These are phyloP conservation scores for Galerucella calmariensis DNA, from an alignment of 2,888 invertebrate genomes.

Conservation along the genomic window DNA sequence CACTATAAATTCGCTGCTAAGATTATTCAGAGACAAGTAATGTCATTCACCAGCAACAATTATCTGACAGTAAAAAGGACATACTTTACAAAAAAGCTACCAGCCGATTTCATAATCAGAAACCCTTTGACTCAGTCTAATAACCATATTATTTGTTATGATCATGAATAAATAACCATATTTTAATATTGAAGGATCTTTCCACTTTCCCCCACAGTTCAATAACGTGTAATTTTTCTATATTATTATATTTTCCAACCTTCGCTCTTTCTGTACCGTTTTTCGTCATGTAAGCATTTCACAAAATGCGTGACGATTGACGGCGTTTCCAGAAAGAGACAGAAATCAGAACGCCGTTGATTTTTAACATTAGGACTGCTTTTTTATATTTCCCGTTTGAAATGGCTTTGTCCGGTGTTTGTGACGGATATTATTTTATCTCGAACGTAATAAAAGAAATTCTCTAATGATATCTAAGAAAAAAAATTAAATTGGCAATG, in stretches of 20 bases:
- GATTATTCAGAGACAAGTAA: too few relatives aligned
- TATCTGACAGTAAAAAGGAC: too few relatives aligned
- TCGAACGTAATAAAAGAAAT: background rate
- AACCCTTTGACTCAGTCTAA: too few relatives aligned
- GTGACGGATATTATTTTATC: background rate
- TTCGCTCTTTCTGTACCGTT: constrained; percentile 40
- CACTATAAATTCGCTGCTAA: too few relatives aligned
- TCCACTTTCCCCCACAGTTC: constrained; percentile 39
- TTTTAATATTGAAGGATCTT: background rate
- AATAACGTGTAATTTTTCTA: constrained; percentile 47
- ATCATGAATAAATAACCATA: background rate
- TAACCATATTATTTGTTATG: too few relatives aligned
- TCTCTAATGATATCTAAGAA: background rate
- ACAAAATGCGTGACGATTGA: constrained; percentile 47
- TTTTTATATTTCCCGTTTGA: constrained; percentile 23
- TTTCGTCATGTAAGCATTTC: constrained; percentile 47
- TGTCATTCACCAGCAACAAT: too few relatives aligned
- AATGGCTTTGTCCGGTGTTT: constrained; percentile 14
- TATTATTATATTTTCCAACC: constrained; percentile 54
- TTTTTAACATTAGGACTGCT: constrained; percentile 21
- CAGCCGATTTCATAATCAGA: too few relatives aligned
- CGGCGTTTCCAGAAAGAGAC: constrained; percentile 31
- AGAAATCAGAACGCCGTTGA: constrained; percentile 26
- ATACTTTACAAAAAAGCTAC: too few relatives aligned
- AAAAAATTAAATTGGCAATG: background rate